Percentiles rank a stretch among this genome's conserved stretches.
Conservation (phyloP, 2,888 invertebrate species). For the Epirrhoe tristata region DNA sequence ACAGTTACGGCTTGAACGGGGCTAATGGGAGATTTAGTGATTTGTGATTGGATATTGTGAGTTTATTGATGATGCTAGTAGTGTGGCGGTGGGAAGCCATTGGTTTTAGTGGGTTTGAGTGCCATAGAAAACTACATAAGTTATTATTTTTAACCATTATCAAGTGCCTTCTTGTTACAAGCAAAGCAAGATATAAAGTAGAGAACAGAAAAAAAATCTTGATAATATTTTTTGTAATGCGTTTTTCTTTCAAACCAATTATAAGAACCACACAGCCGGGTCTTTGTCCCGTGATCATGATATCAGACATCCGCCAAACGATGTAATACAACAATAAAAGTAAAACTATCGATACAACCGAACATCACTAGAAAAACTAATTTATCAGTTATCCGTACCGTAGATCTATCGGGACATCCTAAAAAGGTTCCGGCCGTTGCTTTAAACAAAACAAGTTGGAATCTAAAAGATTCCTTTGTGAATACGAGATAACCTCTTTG, state of each 20-base stretch:
- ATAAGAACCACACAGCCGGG: too few relatives aligned
- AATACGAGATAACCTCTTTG: conserved; percentile 37
- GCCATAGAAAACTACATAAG: background rate
- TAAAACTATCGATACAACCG: conserved; percentile 21
- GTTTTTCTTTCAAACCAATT: too few relatives aligned
- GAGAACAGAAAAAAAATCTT: too few relatives aligned
- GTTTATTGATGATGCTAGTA: conserved; percentile 13
- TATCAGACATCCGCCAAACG: too few relatives aligned
- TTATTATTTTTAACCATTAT: background rate
- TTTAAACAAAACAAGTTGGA: conserved; percentile 49
- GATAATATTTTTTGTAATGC: too few relatives aligned
- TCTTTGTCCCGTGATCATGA: too few relatives aligned
- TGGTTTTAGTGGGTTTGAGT: background rate
- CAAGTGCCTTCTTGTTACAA: background rate
- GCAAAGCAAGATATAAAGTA: background rate
- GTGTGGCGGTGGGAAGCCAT: background rate
- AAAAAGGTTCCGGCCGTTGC: conserved; percentile 45
- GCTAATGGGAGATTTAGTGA: conserved; percentile 37
- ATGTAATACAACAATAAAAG: too few relatives aligned
- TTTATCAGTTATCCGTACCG: conserved; percentile 48
- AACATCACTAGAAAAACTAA: conserved; percentile 42
- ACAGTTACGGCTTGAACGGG: conserved; percentile 28
- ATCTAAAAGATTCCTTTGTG: conserved; percentile 40
- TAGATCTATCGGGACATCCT: conserved; percentile 46
- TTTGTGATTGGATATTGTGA: conserved; percentile 34